Percentiles rank a stretch among this genome's conserved stretches.
These are phyloP conservation scores for Esox niger DNA, from an alignment of 2,113 vertebrate genomes.

Conservation along the genomic window DNA sequence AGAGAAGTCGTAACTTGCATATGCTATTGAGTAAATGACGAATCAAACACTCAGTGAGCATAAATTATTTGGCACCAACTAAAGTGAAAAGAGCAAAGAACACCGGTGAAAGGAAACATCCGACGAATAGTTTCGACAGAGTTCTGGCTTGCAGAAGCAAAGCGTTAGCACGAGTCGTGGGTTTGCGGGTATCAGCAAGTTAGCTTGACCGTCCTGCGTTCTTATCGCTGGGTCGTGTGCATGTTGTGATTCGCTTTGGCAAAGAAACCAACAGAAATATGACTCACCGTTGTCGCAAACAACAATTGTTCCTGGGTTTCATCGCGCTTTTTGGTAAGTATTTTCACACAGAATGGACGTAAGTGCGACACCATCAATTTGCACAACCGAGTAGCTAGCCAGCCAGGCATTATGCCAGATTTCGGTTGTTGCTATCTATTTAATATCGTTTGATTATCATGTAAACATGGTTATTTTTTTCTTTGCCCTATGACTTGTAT, in stretches of 20 bases:
- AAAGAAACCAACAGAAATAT: slow-evolving; percentile 43
- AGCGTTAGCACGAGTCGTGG: neutral
- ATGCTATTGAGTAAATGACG: neutral
- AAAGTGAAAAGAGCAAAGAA: neutral
- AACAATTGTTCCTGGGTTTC: slow-evolving; percentile 41
- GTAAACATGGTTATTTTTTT: no score
- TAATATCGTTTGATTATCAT: no score
- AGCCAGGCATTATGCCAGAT: no score
- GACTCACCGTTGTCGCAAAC: slow-evolving; percentile 33
- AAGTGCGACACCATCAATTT: no score
- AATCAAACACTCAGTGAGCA: neutral
- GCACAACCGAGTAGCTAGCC: no score
- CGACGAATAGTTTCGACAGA: neutral
- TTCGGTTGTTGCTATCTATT: no score
- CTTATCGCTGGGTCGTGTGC: slow-evolving; percentile 8
- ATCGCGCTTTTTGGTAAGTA: slow-evolving; percentile 60
- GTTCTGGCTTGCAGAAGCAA: neutral
- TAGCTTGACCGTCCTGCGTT: slow-evolving; percentile 13
- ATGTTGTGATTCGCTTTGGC: slow-evolving; percentile 16
- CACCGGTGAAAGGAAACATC: neutral
- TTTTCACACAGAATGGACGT: neutral
- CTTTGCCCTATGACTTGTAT: no score
- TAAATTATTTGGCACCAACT: neutral
- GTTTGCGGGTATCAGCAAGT: slow-evolving; percentile 36
- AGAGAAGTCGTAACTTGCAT: neutral